A percentile compares a stretch with the other conserved stretches of the same genome.
phyloP scores from a whole-genome alignment of 2,797 vertebrate genomes.

The Phoxinus dragarum region DNA sequence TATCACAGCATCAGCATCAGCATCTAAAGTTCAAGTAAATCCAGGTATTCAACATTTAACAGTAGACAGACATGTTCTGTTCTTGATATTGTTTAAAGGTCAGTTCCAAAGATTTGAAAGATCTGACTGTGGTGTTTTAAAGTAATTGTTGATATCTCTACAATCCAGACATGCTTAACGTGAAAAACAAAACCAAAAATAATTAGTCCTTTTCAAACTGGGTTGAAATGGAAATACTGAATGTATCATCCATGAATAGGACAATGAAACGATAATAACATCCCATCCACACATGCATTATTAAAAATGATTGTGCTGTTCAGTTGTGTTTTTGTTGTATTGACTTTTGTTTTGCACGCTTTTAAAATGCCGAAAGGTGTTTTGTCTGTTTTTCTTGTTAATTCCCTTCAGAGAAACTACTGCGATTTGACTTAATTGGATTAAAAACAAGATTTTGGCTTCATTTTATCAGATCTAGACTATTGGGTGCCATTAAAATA shows the following conservation, averaged over 20 bases:
- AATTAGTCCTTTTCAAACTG: background rate
- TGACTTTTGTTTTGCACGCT: constrained; percentile 16
- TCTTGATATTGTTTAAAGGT: background rate
- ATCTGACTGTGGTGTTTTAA: background rate
- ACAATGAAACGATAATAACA: background rate
- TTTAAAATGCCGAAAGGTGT: constrained; percentile 13
- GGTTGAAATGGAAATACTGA: constrained; percentile 9
- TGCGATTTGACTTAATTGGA: background rate
- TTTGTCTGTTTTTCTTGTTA: constrained; percentile 10
- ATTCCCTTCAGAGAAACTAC: background rate
- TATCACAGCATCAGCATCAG: background rate
- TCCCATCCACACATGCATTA: constrained; percentile 7
- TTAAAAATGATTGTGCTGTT: background rate
- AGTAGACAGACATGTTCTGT: background rate
- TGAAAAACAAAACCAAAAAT: background rate
- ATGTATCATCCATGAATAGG: background rate
- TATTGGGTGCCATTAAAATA: constrained; percentile 12
- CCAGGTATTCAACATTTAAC: background rate
- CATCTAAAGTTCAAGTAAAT: background rate
- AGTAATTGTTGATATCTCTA: background rate
- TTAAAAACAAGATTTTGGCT: background rate
- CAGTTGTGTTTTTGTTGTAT: constrained; percentile 21
- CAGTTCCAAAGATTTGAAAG: background rate
- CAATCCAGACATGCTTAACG: background rate
- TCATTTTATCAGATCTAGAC: constrained; percentile 26